Evolutionary conservation across 2,797 vertebrate species (phyloP).

Genomic region (Malurus leucopterus): DNA sequence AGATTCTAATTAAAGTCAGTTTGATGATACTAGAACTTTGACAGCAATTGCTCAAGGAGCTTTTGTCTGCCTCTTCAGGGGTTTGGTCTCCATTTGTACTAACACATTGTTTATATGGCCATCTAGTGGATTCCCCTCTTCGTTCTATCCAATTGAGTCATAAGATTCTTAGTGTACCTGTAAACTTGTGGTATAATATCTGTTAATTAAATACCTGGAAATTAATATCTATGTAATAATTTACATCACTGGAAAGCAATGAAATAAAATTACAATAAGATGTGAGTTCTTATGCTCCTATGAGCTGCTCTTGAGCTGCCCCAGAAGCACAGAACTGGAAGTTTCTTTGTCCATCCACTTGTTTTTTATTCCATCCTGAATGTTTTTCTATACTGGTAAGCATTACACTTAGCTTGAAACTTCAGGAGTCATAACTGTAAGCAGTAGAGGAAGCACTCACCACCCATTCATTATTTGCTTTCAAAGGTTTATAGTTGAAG

Average conservation of each 20-base stretch:
- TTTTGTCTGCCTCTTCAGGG: neutral
- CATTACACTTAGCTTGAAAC: neutral
- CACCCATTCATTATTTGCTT: neutral
- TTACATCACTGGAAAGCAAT: neutral
- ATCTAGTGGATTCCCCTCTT: neutral
- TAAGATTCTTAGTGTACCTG: neutral
- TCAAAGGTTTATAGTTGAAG: neutral
- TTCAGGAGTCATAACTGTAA: neutral
- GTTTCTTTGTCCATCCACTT: neutral
- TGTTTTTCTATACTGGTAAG: neutral
- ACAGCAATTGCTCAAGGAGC: neutral
- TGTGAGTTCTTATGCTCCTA: neutral
- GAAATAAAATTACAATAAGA: neutral
- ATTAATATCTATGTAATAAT: accelerated
- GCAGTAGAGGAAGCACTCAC: neutral
- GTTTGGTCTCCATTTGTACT: neutral
- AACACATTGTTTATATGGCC: neutral
- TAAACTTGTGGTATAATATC: neutral
- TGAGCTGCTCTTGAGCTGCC: neutral
- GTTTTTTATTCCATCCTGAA: neutral
- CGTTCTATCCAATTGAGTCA: neutral
- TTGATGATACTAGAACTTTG: neutral
- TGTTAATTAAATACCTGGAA: neutral
- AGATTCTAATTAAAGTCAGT: neutral
- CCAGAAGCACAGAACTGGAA: too few relatives aligned